phyloP scores from a whole-genome alignment of 1,140 invertebrate genomes.

The Lysiphlebus fabarum region DNA sequence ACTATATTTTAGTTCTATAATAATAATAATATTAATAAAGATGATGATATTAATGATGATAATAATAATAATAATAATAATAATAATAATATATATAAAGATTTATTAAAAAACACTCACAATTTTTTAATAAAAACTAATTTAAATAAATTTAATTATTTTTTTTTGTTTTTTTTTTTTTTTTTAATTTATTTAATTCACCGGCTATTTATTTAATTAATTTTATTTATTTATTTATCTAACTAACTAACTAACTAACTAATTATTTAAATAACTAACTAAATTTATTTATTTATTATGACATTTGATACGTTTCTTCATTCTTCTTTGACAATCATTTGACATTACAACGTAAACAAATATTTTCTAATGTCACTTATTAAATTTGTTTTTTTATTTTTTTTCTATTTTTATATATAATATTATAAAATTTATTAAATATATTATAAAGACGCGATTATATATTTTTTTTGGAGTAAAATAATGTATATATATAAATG shows the following conservation, averaged over 20 bases:
- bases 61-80: too few species aligned
- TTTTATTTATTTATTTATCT: not conserved
- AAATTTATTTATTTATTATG: not conserved
- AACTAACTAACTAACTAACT: too few species aligned
- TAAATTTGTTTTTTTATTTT: constrained; percentile 3
- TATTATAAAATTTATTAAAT: not conserved
- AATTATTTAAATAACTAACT: too few species aligned
- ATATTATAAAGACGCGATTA: not conserved
- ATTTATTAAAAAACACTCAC: too few species aligned
- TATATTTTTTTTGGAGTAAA: not conserved
- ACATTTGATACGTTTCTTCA: constrained; percentile 6
- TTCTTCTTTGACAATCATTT: not conserved
- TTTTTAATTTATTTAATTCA: too few species aligned
- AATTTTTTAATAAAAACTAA: too few species aligned
- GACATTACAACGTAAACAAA: not conserved
- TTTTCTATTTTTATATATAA: not conserved
- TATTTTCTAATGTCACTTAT: not conserved
- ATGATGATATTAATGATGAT: too few species aligned
- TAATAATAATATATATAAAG: not conserved
- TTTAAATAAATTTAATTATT: too few species aligned
- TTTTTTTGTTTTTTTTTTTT: too few species aligned
- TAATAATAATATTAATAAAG: too few species aligned
- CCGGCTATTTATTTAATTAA: not conserved
- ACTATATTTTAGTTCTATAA: not conserved
- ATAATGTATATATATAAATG: too few species aligned